Evolutionary conservation across 2,888 invertebrate genomes (phyloP).

Genomic region (Eristalis tenax): DNA sequence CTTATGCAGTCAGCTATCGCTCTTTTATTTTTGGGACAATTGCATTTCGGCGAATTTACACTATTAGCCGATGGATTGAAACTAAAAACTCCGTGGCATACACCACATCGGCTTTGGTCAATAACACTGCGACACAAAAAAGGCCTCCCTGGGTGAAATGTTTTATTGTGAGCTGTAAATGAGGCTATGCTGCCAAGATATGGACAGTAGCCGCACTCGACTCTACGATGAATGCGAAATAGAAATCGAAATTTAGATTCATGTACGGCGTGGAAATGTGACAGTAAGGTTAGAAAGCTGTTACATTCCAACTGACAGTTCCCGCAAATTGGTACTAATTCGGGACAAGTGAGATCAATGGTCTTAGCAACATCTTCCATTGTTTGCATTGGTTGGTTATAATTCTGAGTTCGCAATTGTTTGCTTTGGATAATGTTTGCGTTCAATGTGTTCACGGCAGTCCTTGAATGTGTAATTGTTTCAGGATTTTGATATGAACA

Average conservation of each 20-base stretch:
- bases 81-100: constrained; percentile 36
- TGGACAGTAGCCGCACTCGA: constrained; percentile 28
- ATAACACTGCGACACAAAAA: background rate
- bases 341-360: background rate
- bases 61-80: background rate
- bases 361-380: background rate
- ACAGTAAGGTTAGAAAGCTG: constrained; percentile 19
- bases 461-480: background rate
- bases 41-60: background rate
- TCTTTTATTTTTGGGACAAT: constrained; percentile 32
- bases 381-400: background rate
- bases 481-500: background rate
- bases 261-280: constrained; percentile 29
- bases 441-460: background rate
- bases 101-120: constrained; percentile 35
- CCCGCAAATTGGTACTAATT: constrained; percentile 35
- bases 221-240: constrained; percentile 25
- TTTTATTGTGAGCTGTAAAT: background rate
- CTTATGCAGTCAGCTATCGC: constrained; percentile 38
- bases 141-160: background rate
- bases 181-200: background rate
- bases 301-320: constrained; percentile 33
- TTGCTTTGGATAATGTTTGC: background rate
- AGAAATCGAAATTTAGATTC: constrained; percentile 29
- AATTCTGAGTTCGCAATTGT: background rate